Evolutionary conservation across 2,888 invertebrate species (phyloP).

Genomic region (Teinopalpus imperialis): DNA sequence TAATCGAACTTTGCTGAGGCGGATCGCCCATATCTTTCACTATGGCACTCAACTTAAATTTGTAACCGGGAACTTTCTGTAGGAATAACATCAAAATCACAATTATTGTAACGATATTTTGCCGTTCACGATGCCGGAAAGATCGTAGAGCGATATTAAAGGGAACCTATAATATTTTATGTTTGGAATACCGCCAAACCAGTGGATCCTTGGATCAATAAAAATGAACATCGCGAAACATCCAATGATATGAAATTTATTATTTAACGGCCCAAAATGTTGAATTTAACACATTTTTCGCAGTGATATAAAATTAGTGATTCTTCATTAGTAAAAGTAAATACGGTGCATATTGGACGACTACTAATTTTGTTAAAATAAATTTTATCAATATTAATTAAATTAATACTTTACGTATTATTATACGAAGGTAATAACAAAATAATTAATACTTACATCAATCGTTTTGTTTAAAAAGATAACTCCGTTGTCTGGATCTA

Average conservation of each 20-base stretch:
- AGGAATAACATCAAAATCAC: slow-evolving; percentile 30
- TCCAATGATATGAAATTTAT: slow-evolving; percentile 22
- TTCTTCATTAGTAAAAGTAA: too few relatives aligned
- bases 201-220: slow-evolving; percentile 19
- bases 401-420: too few relatives aligned
- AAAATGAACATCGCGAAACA: slow-evolving; percentile 21
- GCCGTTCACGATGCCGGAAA: slow-evolving; percentile 23
- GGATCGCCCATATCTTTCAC: slow-evolving; percentile 89
- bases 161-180: slow-evolving; percentile 25
- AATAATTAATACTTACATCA: slow-evolving; percentile 75
- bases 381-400: too few relatives aligned
- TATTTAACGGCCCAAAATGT: slow-evolving; percentile 5
- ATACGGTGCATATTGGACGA: too few relatives aligned
- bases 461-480: slow-evolving; percentile 87
- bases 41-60: slow-evolving; percentile 86
- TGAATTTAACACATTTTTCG: neutral
- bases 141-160: slow-evolving; percentile 24
- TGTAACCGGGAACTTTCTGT: slow-evolving; percentile 84
- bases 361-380: too few relatives aligned
- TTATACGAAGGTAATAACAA: too few relatives aligned
- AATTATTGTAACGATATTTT: slow-evolving; percentile 25
- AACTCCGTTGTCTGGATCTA: slow-evolving; percentile 91
- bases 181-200: slow-evolving; percentile 22
- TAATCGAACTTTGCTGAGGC: slow-evolving; percentile 86
- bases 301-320: neutral